Percentiles rank a stretch among this genome's conserved stretches.
These are phyloP conservation scores for Microtus pennsylvanicus DNA, from an alignment of 2,113 vertebrate species.

Conservation along the genomic window DNA sequence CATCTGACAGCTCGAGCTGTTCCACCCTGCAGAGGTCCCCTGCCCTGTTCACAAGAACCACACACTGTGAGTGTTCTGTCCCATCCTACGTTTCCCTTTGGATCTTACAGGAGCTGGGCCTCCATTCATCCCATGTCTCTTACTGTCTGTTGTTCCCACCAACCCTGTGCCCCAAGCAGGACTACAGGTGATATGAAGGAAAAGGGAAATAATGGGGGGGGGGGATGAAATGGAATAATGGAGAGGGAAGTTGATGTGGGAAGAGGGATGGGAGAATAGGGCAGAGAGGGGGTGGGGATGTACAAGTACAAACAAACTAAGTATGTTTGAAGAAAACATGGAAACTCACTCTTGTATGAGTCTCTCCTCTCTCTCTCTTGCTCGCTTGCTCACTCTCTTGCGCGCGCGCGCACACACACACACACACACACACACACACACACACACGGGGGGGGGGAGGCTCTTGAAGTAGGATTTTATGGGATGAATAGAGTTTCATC, in stretches of 20 bases:
- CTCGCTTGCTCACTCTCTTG: not conserved
- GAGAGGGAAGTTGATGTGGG: not conserved
- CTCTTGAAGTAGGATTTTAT: not conserved
- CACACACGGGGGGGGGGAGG: not conserved
- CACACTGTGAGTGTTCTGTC: rapidly evolving
- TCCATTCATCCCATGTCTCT: not conserved
- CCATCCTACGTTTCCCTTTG: not conserved
- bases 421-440: not conserved
- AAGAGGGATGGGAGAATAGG: not conserved
- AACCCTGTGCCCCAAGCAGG: not conserved
- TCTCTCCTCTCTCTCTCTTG: not conserved
- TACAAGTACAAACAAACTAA: not conserved
- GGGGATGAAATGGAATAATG: too few relatives aligned
- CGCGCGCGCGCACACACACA: not conserved
- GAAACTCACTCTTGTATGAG: not conserved
- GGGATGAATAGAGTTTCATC: not conserved
- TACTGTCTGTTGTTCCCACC: not conserved
- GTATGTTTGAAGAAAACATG: not conserved
- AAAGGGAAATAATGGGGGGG: not conserved
- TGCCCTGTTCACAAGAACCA: not conserved
- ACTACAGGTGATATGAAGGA: not conserved
- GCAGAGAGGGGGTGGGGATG: not conserved
- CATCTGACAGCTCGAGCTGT: not conserved
- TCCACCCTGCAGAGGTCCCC: not conserved
- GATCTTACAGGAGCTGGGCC: rapidly evolving